Percentiles rank a stretch among this genome's conserved stretches.
These are phyloP conservation scores for Saguinus imperator DNA, from an alignment of 2,113 vertebrate species.

Conservation along the genomic window DNA sequence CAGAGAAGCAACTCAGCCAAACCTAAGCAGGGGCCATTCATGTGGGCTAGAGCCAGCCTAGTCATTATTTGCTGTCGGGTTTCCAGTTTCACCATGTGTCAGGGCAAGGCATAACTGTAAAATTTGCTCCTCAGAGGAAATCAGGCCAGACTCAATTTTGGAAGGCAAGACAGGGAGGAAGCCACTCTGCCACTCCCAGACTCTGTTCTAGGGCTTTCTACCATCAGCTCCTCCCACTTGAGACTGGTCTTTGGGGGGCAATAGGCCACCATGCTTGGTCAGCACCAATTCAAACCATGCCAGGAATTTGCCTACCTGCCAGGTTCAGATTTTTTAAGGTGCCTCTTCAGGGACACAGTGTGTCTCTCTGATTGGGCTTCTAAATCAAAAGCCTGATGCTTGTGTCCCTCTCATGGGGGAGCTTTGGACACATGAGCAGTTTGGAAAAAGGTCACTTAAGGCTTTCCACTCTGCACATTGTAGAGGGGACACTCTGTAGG, in stretches of 20 bases:
- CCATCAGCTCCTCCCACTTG: not conserved
- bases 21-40: not conserved
- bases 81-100: not conserved
- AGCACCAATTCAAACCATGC: constrained; percentile 48
- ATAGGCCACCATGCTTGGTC: not conserved
- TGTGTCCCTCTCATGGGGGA: constrained; percentile 80
- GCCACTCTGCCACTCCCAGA: not conserved
- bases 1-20: constrained; percentile 4
- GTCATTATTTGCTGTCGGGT: not conserved
- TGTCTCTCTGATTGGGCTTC: constrained; percentile 80
- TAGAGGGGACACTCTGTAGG: constrained; percentile 66
- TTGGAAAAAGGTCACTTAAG: constrained; percentile 61
- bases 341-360: constrained; percentile 77
- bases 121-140: not conserved
- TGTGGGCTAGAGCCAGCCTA: not conserved
- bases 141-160: not conserved
- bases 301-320: constrained; percentile 55
- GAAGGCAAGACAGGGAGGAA: not conserved
- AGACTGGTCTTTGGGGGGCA: not conserved
- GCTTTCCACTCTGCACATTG: constrained; percentile 77
- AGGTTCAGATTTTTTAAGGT: constrained; percentile 64
- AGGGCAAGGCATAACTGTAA: not conserved
- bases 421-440: constrained; percentile 75
- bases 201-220: not conserved
- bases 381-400: constrained; percentile 76